phyloP scores from a whole-genome alignment of 2,113 vertebrate genomes.

The Cisticola juncidis region DNA sequence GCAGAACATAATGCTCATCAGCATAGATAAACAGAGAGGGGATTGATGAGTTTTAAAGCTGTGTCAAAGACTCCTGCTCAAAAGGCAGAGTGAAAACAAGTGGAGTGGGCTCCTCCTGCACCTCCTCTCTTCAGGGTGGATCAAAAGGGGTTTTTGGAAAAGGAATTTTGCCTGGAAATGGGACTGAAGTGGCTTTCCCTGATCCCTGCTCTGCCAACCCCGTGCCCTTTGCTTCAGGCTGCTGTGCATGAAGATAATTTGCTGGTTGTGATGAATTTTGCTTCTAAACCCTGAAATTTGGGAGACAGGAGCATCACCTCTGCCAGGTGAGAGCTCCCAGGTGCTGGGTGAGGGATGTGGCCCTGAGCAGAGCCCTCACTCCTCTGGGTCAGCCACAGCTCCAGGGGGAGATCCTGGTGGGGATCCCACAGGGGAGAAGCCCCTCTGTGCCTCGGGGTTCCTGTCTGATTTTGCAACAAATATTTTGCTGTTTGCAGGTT shows the following conservation, averaged over 20 bases:
- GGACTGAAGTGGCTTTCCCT: neutral
- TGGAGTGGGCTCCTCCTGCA: neutral
- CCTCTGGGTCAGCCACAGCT: neutral
- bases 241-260: neutral
- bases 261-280: accelerated
- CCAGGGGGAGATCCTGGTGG: neutral
- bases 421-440: neutral
- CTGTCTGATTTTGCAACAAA: too few relatives aligned
- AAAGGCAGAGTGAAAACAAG: neutral
- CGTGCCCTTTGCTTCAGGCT: neutral
- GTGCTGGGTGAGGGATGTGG: accelerated
- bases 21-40: slow-evolving; percentile 33
- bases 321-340: neutral
- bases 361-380: neutral
- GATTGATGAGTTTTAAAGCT: neutral
- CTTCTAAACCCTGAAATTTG: neutral
- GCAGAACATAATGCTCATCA: slow-evolving; percentile 33
- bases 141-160: neutral
- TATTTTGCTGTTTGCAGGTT: accelerated
- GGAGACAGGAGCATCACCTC: neutral
- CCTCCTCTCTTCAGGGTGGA: neutral
- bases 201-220: neutral
- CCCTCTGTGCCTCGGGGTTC: neutral
- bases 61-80: neutral
- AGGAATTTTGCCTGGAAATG: neutral